Percentiles rank a stretch among this genome's conserved stretches.
These are phyloP conservation scores for Lasioglossum calceatum DNA, from an alignment of 2,888 invertebrate species.

Conservation along the genomic window DNA sequence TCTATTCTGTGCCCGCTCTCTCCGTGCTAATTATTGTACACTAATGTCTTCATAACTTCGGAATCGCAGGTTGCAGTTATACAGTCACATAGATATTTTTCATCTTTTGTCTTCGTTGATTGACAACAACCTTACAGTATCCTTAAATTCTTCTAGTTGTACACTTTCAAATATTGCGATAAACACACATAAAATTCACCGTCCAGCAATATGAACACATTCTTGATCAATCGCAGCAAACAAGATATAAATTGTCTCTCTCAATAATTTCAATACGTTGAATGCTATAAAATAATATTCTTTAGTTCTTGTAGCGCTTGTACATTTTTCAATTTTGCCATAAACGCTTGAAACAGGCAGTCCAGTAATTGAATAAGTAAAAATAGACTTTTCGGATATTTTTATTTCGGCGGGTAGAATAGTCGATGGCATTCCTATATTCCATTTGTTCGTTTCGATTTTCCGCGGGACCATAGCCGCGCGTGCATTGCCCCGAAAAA, in stretches of 20 bases:
- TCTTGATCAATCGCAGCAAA: neutral
- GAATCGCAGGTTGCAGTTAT: neutral
- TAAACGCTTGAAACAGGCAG: neutral
- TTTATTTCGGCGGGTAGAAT: neutral
- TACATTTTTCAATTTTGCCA: neutral
- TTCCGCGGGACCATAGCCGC: neutral
- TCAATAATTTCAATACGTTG: neutral
- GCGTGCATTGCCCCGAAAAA: slow-evolving; percentile 4
- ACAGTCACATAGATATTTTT: neutral
- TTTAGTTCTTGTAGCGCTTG: neutral
- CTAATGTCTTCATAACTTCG: neutral
- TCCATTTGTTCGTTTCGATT: slow-evolving; percentile 9
- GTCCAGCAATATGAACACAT: neutral
- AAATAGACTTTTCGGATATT: neutral
- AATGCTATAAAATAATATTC: neutral
- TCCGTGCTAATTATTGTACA: neutral
- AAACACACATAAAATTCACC: neutral
- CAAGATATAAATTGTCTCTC: neutral
- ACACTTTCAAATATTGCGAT: neutral
- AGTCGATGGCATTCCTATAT: neutral
- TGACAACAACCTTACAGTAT: neutral
- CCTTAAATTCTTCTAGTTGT: neutral
- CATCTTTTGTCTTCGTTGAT: neutral
- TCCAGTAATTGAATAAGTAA: neutral
- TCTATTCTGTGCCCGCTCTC: neutral